Base-by-base conservation (phyloP, 2,888 invertebrate species). In the Lepidochitona cinerea region DNA sequence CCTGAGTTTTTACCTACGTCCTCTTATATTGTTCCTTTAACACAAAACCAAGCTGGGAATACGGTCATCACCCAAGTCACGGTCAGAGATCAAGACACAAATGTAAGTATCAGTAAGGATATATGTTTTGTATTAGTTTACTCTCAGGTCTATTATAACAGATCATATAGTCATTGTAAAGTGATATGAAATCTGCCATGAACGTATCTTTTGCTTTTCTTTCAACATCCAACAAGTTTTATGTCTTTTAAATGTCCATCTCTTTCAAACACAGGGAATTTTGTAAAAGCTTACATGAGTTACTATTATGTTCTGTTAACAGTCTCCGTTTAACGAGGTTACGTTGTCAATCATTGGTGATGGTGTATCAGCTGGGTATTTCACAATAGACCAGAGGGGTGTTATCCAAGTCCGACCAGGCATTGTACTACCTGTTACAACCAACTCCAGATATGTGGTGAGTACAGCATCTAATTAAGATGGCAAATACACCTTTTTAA, bases 1-100 rank as follows among this genome's bases (percentile, higher is more conserved):
- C 88, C 88, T 33, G 74, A 75, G 65, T 88, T 88, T 75, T 71
- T 78, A 29, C 76, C 75, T 49, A n/a, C 49, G 23, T 29, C 59
- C 7, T 14, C 23, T 29, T 59, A 59, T 32, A 14, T 29, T 23
- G 59, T 54, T 0, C 75, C 70, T 23, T 83, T 84, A 23, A 69
- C 73, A 18, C 82, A 84, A 70, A 81, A 77, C 41, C 76, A 77
- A 12, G 18, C 71, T 6, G 70, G 72, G 0, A 75, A 74, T 3
- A 68, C 75, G 7, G 76, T 76, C 14, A 78, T 85, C 53, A 82
- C 74, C 73, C 73, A 77, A 64, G 81, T 80, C 14, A 71, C 80
- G 18, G 83, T 82, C n/a, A 53, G 70, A 0, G 85, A 85, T 64
- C 52, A 64, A 14, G 85, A 85, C 29, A 59, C 59, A 59, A 23